Evolutionary conservation across 1,140 invertebrate species (phyloP).

Genomic region (Trypoxylus dichotomus): DNA sequence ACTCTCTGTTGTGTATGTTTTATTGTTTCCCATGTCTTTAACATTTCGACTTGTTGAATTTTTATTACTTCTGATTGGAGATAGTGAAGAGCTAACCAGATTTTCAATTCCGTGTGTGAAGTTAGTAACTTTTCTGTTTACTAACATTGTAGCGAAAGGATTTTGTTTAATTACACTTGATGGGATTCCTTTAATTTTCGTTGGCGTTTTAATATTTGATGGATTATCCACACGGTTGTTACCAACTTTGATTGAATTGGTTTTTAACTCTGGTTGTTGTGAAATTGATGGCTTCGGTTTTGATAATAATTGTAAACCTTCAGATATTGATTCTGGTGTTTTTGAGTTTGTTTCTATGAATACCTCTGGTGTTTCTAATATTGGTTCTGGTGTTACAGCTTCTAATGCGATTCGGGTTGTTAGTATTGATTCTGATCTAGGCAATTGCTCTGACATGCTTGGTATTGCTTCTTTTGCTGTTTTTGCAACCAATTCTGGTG

Average conservation of each 20-base stretch:
- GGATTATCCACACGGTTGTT: background rate
- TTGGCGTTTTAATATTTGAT: background rate
- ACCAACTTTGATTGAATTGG: background rate
- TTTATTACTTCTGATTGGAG: background rate
- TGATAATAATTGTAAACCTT: background rate
- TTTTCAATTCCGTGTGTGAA: background rate
- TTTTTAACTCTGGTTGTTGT: background rate
- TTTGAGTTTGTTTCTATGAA: background rate
- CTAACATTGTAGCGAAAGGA: background rate
- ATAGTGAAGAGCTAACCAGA: background rate
- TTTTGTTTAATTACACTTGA: background rate
- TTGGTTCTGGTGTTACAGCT: too few species aligned
- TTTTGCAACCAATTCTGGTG: background rate
- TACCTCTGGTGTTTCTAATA: too few species aligned
- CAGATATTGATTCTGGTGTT: background rate
- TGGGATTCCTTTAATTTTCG: background rate
- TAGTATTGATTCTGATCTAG: background rate
- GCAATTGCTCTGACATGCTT: background rate
- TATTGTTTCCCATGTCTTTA: too few species aligned
- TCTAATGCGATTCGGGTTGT: too few species aligned
- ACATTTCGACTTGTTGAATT: background rate
- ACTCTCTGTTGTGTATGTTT: too few species aligned
- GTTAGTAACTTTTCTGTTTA: background rate
- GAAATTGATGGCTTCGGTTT: background rate
- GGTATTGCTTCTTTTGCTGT: background rate